Base-by-base conservation (phyloP, 2,113 vertebrate genomes). In the Felis chaus region DNA sequence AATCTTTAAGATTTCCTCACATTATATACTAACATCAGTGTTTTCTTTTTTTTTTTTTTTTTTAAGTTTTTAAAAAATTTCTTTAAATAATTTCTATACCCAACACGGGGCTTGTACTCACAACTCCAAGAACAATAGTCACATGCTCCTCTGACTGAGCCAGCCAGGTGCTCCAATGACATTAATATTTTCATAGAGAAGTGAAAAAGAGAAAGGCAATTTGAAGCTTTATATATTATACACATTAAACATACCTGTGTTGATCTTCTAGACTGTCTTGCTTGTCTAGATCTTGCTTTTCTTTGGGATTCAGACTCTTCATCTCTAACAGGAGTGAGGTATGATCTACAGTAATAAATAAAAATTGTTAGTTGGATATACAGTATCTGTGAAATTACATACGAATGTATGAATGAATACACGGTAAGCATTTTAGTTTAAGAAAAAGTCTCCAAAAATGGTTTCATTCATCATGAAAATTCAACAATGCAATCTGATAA, bases 221-320 rank as follows among this genome's bases (percentile, higher is more conserved):
- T 63, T 41, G 74, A 92, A 74, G 29, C 78, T 94, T 66, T 84
- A 80, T 45, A 66, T 81, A 89, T 85, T 73, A 82, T 33, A 82
- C 1, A 89, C 9, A 94, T 93, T 78, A 96, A 81, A 48, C 48
- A 33, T 98, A 99, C 99, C 99, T 99, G 99, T 33, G 99, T 99
- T 97, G 99, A 99, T 98, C 99, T 99, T 99, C 99, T 99, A 39
- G 99, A 99, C 98, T 99, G 99, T 94, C 99, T 99, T 88, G 99
- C 99, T 99, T 99, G 99, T 98, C 99, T 99, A 97, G 99, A 99
- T 97, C 99, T 99, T 97, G 99, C 99, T 99, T 99, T 99, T 99
- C 99, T 99, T 99, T 99, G 99, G 96, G 99, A 99, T 98, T 99
- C 99, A 0, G 99, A 99, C 95, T 99, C 99, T 99, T 99, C 99